Evolutionary conservation across 1,140 invertebrate species (phyloP).

Genomic region (Trichonephila clavipes): DNA sequence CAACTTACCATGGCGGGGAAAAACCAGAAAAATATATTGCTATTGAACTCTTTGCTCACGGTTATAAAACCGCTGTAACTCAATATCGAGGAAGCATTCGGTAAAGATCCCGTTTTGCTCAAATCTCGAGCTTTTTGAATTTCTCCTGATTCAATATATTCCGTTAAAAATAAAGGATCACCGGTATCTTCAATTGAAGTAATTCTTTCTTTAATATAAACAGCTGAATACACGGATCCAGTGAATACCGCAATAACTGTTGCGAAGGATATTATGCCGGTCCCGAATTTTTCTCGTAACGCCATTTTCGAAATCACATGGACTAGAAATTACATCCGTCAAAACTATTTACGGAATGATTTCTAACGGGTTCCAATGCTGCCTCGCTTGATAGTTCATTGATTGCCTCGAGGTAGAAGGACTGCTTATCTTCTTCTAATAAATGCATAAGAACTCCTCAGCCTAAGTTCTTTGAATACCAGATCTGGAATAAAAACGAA

Average conservation of each 20-base stretch:
- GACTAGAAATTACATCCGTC: too few species aligned
- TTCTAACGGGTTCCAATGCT: too few species aligned
- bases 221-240: not conserved
- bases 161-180: conserved; percentile 73
- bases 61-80: conserved; percentile 78
- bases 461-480: not conserved
- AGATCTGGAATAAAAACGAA: not conserved
- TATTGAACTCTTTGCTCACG: conserved; percentile 76
- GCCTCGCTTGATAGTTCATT: too few species aligned
- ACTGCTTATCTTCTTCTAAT: not conserved
- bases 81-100: not conserved
- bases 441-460: not conserved
- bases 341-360: too few species aligned
- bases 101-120: not conserved
- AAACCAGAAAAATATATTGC: conserved; percentile 78
- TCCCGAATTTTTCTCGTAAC: not conserved
- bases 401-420: not conserved
- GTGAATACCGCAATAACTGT: not conserved
- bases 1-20: conserved; percentile 76
- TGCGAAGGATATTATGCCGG: not conserved
- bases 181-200: not conserved
- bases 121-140: conserved; percentile 66
- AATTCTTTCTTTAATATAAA: not conserved
- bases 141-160: conserved; percentile 76
- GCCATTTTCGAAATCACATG: not conserved